phyloP scores from a whole-genome alignment of 2,888 invertebrate genomes.

The Epiblema foenella region DNA sequence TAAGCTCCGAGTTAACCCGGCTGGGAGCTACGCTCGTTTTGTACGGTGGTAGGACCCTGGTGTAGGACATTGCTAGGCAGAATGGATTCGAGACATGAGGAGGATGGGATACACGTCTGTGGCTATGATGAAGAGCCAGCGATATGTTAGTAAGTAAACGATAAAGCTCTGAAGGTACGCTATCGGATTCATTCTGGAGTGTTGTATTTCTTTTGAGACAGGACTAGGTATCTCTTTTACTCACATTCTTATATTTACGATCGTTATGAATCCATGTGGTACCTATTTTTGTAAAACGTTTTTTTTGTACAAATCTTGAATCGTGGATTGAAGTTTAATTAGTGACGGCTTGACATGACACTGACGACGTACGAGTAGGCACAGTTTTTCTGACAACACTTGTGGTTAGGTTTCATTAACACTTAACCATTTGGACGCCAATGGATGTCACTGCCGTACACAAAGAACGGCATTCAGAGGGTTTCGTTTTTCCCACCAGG shows the following conservation, averaged over 20 bases:
- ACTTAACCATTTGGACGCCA: too few relatives aligned
- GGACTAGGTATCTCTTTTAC: background rate
- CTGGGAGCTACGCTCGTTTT: background rate
- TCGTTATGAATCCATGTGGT: conserved; percentile 1
- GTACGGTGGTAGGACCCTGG: background rate
- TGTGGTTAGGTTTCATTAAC: too few relatives aligned
- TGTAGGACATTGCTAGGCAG: conserved; percentile 48
- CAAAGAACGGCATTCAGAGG: too few relatives aligned
- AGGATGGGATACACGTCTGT: conserved; percentile 70
- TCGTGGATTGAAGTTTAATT: conserved; percentile 12
- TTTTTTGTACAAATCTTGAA: too few relatives aligned
- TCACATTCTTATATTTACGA: conserved; percentile 8
- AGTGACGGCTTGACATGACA: conserved; percentile 12
- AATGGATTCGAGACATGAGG: conserved; percentile 70
- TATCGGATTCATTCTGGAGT: conserved; percentile 64
- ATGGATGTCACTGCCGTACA: too few relatives aligned
- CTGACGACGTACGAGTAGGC: background rate
- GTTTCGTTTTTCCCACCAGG: too few relatives aligned
- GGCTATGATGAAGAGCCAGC: conserved; percentile 73
- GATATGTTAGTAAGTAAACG: conserved; percentile 65
- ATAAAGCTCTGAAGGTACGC: conserved; percentile 61
- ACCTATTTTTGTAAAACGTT: background rate
- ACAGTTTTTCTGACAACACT: background rate
- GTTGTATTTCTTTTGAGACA: background rate
- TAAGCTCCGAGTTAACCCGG: background rate